Evolutionary conservation across 2,797 vertebrate genomes (phyloP).

Genomic region (Thalassophryne amazonica): DNA sequence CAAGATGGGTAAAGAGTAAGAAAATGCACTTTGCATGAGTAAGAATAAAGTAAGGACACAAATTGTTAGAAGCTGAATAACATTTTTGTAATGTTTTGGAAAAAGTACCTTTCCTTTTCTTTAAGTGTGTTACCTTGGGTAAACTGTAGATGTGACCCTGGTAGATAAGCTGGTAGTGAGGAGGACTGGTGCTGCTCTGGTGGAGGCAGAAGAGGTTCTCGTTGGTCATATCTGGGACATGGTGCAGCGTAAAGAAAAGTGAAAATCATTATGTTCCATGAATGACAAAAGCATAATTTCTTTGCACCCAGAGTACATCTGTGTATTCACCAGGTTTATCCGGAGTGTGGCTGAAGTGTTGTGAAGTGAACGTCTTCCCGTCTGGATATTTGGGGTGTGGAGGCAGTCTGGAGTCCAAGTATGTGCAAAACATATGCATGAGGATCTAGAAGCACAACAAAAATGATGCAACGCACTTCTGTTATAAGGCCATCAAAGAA

Average conservation of each 20-base stretch:
- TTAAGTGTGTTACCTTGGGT: constrained; percentile 84
- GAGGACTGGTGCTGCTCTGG: constrained; percentile 90
- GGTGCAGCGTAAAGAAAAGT: neutral
- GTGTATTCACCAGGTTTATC: constrained; percentile 87
- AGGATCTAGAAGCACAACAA: constrained; percentile 79
- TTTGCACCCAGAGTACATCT: neutral
- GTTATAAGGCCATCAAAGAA: too few species aligned
- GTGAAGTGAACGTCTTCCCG: constrained; percentile 95
- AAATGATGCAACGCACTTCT: too few species aligned
- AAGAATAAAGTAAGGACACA: neutral
- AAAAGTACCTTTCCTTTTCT: too few species aligned
- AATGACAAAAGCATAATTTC: too few species aligned
- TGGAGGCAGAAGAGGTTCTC: constrained; percentile 94
- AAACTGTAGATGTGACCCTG: constrained; percentile 91
- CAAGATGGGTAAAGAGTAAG: neutral
- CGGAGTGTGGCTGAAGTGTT: constrained; percentile 91
- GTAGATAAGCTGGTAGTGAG: constrained; percentile 95
- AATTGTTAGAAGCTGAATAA: neutral
- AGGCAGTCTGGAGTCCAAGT: constrained; percentile 93
- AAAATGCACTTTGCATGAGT: neutral
- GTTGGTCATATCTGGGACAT: constrained; percentile 85
- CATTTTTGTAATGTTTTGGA: too few species aligned
- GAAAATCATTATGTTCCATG: neutral
- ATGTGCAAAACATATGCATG: constrained; percentile 94
- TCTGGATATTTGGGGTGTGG: constrained; percentile 97